phyloP scores from a whole-genome alignment of 2,888 invertebrate genomes.

The Pemphredon lugubris region DNA sequence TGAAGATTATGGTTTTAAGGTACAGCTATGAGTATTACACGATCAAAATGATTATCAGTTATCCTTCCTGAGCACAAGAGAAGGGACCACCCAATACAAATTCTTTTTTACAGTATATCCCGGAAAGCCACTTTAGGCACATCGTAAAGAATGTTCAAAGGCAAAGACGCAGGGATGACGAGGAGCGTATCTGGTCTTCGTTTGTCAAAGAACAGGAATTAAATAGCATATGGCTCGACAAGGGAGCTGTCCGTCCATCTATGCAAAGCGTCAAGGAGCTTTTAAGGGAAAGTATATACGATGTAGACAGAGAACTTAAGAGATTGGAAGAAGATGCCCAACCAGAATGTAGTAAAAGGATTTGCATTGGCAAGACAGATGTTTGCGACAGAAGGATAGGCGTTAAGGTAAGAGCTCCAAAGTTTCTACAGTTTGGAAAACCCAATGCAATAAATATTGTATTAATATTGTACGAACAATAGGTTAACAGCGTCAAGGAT shows the following conservation, averaged over 20 bases:
- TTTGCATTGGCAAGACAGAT: conserved; percentile 7
- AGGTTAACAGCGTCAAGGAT: conserved; percentile 21
- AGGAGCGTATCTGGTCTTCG: conserved; percentile 72
- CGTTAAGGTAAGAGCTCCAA: no score
- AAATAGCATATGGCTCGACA: conserved; percentile 15
- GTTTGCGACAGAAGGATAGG: no score
- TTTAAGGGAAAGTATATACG: conserved; percentile 59
- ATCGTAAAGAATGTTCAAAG: conserved; percentile 74
- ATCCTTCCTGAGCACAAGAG: neutral
- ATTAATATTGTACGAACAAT: conserved; percentile 9
- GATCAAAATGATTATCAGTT: neutral
- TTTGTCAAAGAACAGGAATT: conserved; percentile 68
- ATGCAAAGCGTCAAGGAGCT: conserved; percentile 34
- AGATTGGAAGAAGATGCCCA: conserved; percentile 64
- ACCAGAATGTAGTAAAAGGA: conserved; percentile 32
- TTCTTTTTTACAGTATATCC: conserved; percentile 70
- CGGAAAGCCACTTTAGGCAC: conserved; percentile 72
- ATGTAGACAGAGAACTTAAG: conserved; percentile 68
- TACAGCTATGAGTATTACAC: conserved; percentile 72
- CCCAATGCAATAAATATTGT: no score
- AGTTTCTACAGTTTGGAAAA: no score
- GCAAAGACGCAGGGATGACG: conserved; percentile 68
- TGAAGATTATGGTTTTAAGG: conserved; percentile 86
- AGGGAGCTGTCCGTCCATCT: conserved; percentile 9
- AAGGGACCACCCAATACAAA: neutral